Evolutionary conservation across 2,888 invertebrate species (phyloP), one percentile per base, ranked within the genome.

Genomic region (Perizoma flavofasciatum): DNA sequence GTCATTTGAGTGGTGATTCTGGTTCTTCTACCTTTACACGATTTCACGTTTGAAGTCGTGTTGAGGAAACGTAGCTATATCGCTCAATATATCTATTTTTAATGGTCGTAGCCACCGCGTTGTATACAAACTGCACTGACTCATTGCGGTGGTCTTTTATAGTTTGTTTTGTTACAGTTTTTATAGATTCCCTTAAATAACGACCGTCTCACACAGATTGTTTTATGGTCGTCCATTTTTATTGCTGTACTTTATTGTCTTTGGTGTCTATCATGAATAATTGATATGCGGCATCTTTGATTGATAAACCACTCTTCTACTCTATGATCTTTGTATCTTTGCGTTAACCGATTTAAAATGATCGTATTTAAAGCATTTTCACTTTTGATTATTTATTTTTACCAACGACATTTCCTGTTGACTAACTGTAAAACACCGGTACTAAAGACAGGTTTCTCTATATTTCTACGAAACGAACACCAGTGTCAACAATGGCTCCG

Each of bases 131-230:
- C 71, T 76, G 77, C 75, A 74, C 66, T 63, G 69, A 71, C 76
- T 74, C 85, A 81, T 77, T 86, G 90, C 85, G 91, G 89, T 91
- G 90, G 90, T 89, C 91, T 82, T 75, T 78, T 69, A 75, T 81
- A 75, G 78, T 85, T 84, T 86, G 84, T 84, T 86, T 80, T 82
- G 79, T 75, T 80, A 75, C 71, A 74, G 76, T 81, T 87, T 88
- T 87, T 86, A 85, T 85, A 76, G 76, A 73, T 83, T 83, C 78
- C 82, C 78, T 78, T 80, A 85, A 89, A 87, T 86, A 86, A 82
- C 79, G 67, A 71, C 59, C 64, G 73, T 77, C 79, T 82, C 84
- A 78, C 83, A 85, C 82, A 77, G 79, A 77, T 82, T 77, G 82
- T 73, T 83, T 84, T 81, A 82, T 72, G 74, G 65, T 54, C 69